Percentiles rank a stretch among this genome's conserved stretches.
These are phyloP conservation scores for Trichogramma evanescens DNA, from an alignment of 2,888 invertebrate genomes.

Conservation along the genomic window DNA sequence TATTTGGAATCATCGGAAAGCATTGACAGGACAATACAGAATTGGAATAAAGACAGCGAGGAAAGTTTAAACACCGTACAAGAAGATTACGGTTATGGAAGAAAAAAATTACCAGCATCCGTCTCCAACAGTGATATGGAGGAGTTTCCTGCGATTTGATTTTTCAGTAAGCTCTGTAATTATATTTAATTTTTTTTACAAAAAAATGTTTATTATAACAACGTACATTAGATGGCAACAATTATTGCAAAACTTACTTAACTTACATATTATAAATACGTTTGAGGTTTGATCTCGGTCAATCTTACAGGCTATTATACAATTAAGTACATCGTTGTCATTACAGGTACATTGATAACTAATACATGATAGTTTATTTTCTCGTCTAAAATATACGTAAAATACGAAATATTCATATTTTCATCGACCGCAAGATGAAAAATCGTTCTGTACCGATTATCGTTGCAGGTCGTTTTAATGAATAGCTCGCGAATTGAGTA, in stretches of 20 bases:
- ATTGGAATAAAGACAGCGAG: not conserved
- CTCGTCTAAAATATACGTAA: not conserved
- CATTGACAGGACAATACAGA: not conserved
- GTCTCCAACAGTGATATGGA: constrained; percentile 4
- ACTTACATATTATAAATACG: constrained; percentile 5
- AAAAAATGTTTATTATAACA: not conserved
- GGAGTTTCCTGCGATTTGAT: not conserved
- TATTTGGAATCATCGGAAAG: not conserved
- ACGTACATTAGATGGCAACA: constrained; percentile 18
- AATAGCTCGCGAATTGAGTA: not conserved
- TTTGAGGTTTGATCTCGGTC: not conserved
- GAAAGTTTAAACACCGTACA: not conserved
- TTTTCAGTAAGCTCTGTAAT: no score
- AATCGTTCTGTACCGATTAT: not conserved
- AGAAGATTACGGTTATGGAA: not conserved
- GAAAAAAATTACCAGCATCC: not conserved
- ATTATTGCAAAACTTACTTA: not conserved
- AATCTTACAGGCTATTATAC: no score
- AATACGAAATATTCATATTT: not conserved
- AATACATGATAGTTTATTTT: constrained; percentile 12
- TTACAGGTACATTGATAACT: not conserved
- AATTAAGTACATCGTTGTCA: no score
- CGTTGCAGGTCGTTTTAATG: no score
- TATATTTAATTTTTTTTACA: not conserved
- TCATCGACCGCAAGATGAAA: not conserved